Evolutionary conservation across 2,113 vertebrate genomes (phyloP).

Genomic region (Elgaria multicarinata): DNA sequence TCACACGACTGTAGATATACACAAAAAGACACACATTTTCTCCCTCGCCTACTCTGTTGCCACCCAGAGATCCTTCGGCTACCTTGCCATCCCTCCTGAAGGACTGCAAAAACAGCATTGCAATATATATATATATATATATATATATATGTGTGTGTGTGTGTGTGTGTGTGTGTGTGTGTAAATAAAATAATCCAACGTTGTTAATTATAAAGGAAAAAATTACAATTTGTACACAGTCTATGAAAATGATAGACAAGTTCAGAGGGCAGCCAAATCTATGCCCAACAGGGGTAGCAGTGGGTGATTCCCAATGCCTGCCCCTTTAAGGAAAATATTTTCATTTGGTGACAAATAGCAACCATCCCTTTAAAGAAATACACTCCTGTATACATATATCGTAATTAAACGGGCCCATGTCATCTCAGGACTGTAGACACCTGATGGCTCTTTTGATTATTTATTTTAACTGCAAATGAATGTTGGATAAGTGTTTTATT

Average conservation of each 20-base stretch:
- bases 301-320: not conserved
- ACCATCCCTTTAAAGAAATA: not conserved
- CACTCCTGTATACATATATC: not conserved
- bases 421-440: not conserved
- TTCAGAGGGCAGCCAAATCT: not conserved
- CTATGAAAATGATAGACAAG: conserved; percentile 26
- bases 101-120: not conserved
- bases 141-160: too few relatives aligned
- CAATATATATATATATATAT: not conserved
- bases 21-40: not conserved
- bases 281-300: not conserved
- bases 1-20: too few relatives aligned
- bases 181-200: not conserved
- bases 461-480: not conserved
- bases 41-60: too few relatives aligned
- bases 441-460: not conserved
- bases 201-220: not conserved
- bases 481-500: not conserved
- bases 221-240: conserved; percentile 25
- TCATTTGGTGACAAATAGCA: conserved; percentile 15
- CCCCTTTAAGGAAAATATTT: conserved; percentile 2
- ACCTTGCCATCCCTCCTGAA: not conserved
- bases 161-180: too few relatives aligned
- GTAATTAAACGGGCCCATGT: not conserved
- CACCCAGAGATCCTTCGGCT: fast-evolving